Evolutionary conservation across 2,797 vertebrate species (phyloP), one percentile per base, ranked within the genome.

Genomic region (Selene dorsalis): DNA sequence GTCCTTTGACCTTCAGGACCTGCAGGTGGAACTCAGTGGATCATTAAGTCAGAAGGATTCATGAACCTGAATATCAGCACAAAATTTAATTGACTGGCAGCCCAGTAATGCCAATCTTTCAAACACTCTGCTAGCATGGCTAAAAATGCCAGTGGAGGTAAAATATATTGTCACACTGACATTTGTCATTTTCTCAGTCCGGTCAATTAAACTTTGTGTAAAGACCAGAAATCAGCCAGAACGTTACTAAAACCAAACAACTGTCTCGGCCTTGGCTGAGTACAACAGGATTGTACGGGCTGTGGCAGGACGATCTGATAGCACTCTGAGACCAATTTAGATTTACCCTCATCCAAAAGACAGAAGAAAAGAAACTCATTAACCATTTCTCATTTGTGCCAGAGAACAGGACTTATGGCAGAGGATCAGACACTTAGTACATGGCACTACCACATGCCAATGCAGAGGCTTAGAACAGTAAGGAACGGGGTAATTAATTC

Each of bases 401-500:
- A 79, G 64, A 75, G 88, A 87, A 88, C 87, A 84, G 50, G 84
- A 77, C 84, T 90, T 76, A 73, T 90, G 91, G 93, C 86, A 77
- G 69, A 79, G 63, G 80, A 90, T 90, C 84, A 91, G 72, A 91
- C 82, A 84, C 52, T 69, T 39, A 35, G 72, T 64, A 63, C 83
- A 80, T 78, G 53, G 84, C 76, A 82, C 84, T 71, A 79, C 83
- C 75, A 83, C 77, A 84, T 75, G 82, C 89, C 87, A 89, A 14
- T 63, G 83, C 79, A 71, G 76, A 30, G 69, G 87, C 85, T 92
- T 83, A 91, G 65, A 65, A 71, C 82, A 45, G 84, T 71, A 77
- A 89, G 69, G 76, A 89, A 83, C 82, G 20, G 81, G 75, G 89
- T 89, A 94, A 94, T 94, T 94, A 92, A 90, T 93, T 93, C 87